Percentiles rank a stretch among this genome's conserved stretches.
phyloP scores from a whole-genome alignment of 1,140 invertebrate species.

The Eriocheir sinensis region DNA sequence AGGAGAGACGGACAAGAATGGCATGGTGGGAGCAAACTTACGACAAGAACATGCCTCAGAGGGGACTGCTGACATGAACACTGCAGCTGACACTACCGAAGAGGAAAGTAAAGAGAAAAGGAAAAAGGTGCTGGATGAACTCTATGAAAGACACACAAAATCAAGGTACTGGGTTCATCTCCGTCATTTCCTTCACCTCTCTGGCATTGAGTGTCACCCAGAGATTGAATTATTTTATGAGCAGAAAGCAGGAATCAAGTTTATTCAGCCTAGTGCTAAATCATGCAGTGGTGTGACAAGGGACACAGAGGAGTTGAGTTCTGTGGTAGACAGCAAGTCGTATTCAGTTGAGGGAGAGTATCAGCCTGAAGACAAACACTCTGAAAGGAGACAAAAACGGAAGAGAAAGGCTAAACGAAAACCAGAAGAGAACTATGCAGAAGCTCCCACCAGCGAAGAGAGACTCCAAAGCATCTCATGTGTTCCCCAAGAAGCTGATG shows the following conservation, averaged over 20 bases:
- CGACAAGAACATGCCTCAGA: neutral
- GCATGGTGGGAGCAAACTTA: too few species aligned
- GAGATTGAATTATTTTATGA: constrained; percentile 42
- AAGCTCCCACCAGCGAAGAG: too few species aligned
- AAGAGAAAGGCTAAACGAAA: neutral
- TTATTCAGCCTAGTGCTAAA: neutral
- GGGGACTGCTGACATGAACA: neutral
- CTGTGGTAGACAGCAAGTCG: too few species aligned
- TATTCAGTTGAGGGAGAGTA: neutral
- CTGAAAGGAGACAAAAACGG: neutral
- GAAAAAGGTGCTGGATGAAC: constrained; percentile 47
- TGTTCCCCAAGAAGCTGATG: too few species aligned
- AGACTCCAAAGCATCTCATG: too few species aligned
- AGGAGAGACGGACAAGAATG: too few species aligned
- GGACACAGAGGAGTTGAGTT: too few species aligned
- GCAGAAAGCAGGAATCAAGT: constrained; percentile 14
- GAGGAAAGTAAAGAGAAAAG: neutral
- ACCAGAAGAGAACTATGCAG: neutral
- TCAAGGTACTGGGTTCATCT: constrained; percentile 67
- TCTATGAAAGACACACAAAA: constrained; percentile 54
- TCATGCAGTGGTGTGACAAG: neutral
- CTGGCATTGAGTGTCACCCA: constrained; percentile 10
- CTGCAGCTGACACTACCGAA: neutral
- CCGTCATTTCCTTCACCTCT: constrained; percentile 42
- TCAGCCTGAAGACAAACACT: neutral